Evolutionary conservation across 35 echinoderm and acorn worm genomes (phyloP).

Genomic region (Patiria miniata): DNA sequence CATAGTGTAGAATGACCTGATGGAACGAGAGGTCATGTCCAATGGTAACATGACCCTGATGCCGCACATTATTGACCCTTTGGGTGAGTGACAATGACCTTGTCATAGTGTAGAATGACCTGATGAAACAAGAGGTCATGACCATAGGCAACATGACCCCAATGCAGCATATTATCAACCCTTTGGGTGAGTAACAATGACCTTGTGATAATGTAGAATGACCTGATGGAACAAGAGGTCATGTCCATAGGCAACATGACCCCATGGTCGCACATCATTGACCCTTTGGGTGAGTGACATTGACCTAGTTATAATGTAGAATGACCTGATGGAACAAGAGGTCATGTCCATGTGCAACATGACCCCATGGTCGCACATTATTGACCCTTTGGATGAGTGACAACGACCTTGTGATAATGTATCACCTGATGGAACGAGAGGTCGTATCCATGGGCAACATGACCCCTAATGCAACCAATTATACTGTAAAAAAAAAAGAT

Average conservation of each 20-base stretch:
- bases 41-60: conserved; percentile 16
- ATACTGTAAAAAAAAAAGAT: too few relatives aligned
- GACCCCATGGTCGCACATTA: conserved; percentile 65
- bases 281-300: conserved; percentile 79
- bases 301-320: neutral
- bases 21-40: conserved; percentile 49
- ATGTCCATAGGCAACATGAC: neutral
- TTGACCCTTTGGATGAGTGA: conserved; percentile 89
- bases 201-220: neutral
- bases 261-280: conserved; percentile 77
- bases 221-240: conserved; percentile 52
- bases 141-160: conserved; percentile 1
- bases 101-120: neutral
- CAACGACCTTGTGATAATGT: neutral
- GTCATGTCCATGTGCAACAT: conserved; percentile 5
- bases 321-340: conserved; percentile 50
- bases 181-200: conserved; percentile 66
- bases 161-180: conserved; percentile 87
- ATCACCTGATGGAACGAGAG: conserved; percentile 50
- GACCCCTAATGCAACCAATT: too few relatives aligned
- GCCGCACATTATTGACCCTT: conserved; percentile 89
- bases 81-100: conserved; percentile 54
- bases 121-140: conserved; percentile 50
- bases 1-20: conserved; percentile 13
- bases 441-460: conserved; percentile 4